These are phyloP conservation scores for Galleria mellonella DNA, from an alignment of 1,140 invertebrate species.

Conservation along the genomic window DNA sequence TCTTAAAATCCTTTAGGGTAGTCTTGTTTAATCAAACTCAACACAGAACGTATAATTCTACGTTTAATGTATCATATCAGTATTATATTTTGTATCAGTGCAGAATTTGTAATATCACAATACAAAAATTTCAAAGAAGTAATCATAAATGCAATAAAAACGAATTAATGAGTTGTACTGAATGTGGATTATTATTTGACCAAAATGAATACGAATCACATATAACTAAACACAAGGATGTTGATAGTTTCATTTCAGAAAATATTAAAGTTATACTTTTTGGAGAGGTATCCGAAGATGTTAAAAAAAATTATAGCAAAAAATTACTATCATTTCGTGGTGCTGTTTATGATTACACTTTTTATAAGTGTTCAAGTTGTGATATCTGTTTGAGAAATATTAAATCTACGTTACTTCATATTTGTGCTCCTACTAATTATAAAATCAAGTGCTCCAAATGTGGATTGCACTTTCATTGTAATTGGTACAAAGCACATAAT, in stretches of 20 bases:
- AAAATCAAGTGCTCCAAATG: conserved; percentile 33
- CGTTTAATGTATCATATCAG: conserved; percentile 5
- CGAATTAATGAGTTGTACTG: conserved; percentile 26
- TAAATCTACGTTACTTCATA: conserved; percentile 20
- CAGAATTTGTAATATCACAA: conserved; percentile 35
- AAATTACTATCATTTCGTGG: conserved; percentile 20
- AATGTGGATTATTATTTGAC: conserved; percentile 33
- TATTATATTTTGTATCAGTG: conserved; percentile 40
- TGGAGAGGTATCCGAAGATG: conserved; percentile 9
- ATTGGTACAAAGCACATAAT: conserved; percentile 24
- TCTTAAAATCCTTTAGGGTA: conserved; percentile 27
- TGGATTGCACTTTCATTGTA: conserved; percentile 25
- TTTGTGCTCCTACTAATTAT: conserved; percentile 19
- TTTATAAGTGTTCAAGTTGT: conserved; percentile 38
- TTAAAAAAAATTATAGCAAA: background rate
- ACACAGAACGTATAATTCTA: conserved; percentile 24
- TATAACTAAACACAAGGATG: conserved; percentile 27
- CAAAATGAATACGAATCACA: conserved; percentile 23
- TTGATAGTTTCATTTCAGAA: conserved; percentile 26
- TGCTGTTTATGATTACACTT: conserved; percentile 31
- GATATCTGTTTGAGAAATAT: conserved; percentile 22
- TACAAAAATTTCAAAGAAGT: conserved; percentile 17
- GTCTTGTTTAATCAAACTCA: conserved; percentile 35
- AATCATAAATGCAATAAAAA: conserved; percentile 27
- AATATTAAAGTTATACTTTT: conserved; percentile 43